Percentiles rank a stretch among this genome's conserved stretches.
phyloP scores from a whole-genome alignment of 2,888 invertebrate species.

The Troilus luridus region DNA sequence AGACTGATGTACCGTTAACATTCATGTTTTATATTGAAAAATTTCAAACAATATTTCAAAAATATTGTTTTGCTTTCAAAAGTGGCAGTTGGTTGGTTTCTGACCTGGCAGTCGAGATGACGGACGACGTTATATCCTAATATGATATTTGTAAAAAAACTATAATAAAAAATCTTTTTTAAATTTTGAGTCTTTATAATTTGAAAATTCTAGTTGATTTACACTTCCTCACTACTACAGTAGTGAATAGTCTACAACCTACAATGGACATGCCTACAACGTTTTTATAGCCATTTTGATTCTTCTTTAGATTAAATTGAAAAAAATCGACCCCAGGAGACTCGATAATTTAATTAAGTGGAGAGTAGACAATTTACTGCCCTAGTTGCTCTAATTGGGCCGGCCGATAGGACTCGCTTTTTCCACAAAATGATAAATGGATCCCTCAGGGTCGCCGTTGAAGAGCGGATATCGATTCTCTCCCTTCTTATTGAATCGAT shows the following conservation, averaged over 20 bases:
- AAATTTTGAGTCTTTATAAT: too few relatives aligned
- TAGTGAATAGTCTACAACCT: background rate
- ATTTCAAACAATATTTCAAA: too few relatives aligned
- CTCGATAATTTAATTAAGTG: background rate
- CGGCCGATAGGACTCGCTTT: background rate
- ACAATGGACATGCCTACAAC: background rate
- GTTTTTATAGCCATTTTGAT: background rate
- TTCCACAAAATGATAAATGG: conserved; percentile 20
- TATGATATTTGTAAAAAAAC: too few relatives aligned
- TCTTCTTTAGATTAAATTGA: background rate
- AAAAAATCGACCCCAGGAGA: background rate
- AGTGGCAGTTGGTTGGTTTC: too few relatives aligned
- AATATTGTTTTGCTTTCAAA: too few relatives aligned
- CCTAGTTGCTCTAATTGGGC: conserved; percentile 22
- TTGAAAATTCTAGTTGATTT: too few relatives aligned
- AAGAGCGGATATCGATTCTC: background rate
- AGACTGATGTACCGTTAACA: too few relatives aligned
- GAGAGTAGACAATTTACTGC: background rate
- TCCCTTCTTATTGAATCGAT: conserved; percentile 6
- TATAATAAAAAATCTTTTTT: too few relatives aligned
- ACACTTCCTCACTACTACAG: too few relatives aligned
- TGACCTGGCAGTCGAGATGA: too few relatives aligned
- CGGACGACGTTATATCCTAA: too few relatives aligned
- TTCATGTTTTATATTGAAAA: too few relatives aligned
- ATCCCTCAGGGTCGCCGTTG: background rate